These are phyloP conservation scores for Macrocentrus cingulum DNA, from an alignment of 1,140 invertebrate species.

Conservation along the genomic window DNA sequence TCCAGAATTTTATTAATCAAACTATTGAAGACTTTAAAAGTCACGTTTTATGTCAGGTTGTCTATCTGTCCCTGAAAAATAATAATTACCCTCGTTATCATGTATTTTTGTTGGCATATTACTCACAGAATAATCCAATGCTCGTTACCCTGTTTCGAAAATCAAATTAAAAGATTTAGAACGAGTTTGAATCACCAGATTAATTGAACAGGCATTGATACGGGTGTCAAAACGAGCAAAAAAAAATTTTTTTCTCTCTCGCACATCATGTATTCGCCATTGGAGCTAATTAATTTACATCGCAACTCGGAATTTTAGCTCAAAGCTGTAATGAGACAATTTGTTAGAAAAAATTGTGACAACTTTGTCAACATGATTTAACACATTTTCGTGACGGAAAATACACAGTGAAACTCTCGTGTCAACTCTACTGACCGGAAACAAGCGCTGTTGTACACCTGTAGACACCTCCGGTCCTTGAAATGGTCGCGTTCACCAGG, in stretches of 20 bases:
- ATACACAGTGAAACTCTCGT: neutral
- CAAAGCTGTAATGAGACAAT: no score
- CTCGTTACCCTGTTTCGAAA: neutral
- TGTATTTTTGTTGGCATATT: neutral
- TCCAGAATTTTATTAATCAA: no score
- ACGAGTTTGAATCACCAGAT: neutral
- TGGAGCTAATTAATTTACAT: no score
- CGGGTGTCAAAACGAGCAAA: neutral
- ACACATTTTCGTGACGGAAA: no score
- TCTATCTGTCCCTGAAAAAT: neutral
- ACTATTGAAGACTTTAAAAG: no score
- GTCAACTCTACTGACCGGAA: neutral
- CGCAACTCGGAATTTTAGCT: no score
- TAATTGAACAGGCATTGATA: neutral
- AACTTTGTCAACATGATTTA: no score
- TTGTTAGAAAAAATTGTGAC: no score
- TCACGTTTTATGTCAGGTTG: neutral
- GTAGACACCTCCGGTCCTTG: neutral
- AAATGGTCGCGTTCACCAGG: neutral
- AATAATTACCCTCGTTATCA: slow-evolving; percentile 1
- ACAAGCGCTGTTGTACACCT: neutral
- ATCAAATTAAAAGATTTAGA: neutral
- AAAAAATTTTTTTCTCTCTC: no score
- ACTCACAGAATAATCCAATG: neutral
- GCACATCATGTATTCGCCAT: no score